A percentile compares a stretch with the other conserved stretches of the same genome.
Evolutionary conservation across 2,888 invertebrate species (phyloP).

Genomic region (Volucella inanis): DNA sequence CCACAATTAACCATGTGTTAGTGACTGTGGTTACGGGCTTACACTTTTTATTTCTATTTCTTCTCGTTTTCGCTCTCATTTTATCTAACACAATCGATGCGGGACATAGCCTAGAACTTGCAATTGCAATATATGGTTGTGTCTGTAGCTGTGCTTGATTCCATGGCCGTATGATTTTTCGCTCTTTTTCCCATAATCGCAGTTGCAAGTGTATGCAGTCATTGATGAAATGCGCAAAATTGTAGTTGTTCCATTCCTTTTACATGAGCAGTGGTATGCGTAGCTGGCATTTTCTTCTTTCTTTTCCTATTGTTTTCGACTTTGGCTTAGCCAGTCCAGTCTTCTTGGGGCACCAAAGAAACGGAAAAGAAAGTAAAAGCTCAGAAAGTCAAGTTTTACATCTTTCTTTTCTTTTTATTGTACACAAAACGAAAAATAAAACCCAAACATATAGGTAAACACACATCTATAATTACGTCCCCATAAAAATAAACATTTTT

Average conservation of each 20-base stretch:
- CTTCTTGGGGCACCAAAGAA: constrained; percentile 5
- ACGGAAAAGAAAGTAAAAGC: constrained; percentile 65
- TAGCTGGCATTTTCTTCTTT: constrained; percentile 7
- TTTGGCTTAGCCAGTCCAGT: constrained; percentile 5
- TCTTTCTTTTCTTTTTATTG: constrained; percentile 10
- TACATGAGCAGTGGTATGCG: constrained; percentile 2
- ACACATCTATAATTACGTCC: no score
- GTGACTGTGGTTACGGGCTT: not conserved
- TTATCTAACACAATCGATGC: constrained; percentile 48
- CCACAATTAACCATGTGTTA: not conserved
- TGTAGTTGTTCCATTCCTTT: constrained; percentile 1
- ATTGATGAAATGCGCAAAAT: constrained; percentile 42
- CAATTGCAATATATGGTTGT: constrained; percentile 44
- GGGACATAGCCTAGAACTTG: constrained; percentile 62
- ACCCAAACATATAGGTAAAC: not conserved
- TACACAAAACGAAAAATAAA: not conserved
- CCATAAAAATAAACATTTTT: not conserved
- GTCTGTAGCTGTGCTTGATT: not conserved
- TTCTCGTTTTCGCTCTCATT: constrained; percentile 61
- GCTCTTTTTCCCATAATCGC: constrained; percentile 3
- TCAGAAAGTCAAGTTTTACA: constrained; percentile 58
- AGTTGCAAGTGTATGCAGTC: constrained; percentile 45
- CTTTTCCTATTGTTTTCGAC: constrained; percentile 3
- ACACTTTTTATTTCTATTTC: constrained; percentile 32
- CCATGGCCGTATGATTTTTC: constrained; percentile 6